phyloP scores from a whole-genome alignment of 2,797 vertebrate genomes.

The Avahi laniger region DNA sequence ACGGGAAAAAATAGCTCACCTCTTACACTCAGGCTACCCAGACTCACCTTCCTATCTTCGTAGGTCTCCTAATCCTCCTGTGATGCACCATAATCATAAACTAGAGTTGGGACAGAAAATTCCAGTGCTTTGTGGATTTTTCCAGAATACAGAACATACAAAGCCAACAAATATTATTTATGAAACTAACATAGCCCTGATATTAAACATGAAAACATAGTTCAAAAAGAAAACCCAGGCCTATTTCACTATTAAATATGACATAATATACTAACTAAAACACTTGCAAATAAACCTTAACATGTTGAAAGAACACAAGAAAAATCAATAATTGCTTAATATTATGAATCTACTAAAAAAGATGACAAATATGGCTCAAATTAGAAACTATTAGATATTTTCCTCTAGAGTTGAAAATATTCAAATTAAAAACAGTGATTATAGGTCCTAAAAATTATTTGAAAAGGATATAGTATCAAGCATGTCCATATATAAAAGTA shows the following conservation, averaged over 20 bases:
- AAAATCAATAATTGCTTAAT: not conserved
- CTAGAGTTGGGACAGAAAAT: not conserved
- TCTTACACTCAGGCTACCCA: not conserved
- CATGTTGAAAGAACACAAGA: not conserved
- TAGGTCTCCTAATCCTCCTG: not conserved
- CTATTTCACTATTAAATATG: not conserved
- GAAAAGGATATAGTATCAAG: not conserved
- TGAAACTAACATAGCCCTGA: not conserved
- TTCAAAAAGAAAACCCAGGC: not conserved
- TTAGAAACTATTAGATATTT: slow-evolving; percentile 26
- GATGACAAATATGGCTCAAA: not conserved
- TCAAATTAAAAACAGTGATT: not conserved
- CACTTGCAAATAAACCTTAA: not conserved
- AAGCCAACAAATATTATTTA: not conserved
- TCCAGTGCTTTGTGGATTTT: not conserved
- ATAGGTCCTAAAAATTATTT: not conserved
- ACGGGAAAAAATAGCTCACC: not conserved
- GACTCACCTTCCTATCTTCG: not conserved
- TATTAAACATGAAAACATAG: not conserved
- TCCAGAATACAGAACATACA: not conserved
- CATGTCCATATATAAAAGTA: not conserved
- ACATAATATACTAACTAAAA: not conserved
- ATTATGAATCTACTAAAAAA: not conserved
- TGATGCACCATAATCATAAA: not conserved
- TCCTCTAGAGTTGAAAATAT: not conserved